phyloP scores from a whole-genome alignment of 2,888 invertebrate species.

The Caenorhabditis sp. region DNA sequence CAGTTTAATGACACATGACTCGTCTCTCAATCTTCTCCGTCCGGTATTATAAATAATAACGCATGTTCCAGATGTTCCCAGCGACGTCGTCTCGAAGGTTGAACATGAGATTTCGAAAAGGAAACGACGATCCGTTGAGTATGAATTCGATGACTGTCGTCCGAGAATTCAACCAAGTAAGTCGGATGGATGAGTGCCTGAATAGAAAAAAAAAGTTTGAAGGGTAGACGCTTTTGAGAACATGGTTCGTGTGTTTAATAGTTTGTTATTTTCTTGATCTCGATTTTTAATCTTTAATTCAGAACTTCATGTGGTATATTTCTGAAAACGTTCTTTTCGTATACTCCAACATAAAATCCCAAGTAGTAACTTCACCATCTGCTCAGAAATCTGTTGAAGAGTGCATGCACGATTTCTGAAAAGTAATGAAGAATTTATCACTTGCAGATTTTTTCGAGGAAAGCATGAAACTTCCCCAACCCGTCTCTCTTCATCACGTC shows the following conservation, averaged over 20 bases:
- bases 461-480: neutral
- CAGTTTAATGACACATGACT: conserved; percentile 51
- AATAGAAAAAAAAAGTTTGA: neutral
- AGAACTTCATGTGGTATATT: no score
- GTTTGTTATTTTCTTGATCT: no score
- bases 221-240: no score
- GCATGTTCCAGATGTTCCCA: conserved; percentile 42
- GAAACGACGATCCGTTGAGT: conserved; percentile 37
- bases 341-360: no score
- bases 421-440: conserved; percentile 29
- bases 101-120: conserved; percentile 9
- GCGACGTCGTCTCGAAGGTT: neutral
- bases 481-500: conserved; percentile 3
- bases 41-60: conserved; percentile 7
- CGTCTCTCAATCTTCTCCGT: conserved; percentile 1
- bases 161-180: conserved; percentile 60
- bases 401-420: conserved; percentile 4
- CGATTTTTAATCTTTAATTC: no score
- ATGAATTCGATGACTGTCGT: conserved; percentile 64
- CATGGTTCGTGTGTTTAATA: no score
- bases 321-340: no score
- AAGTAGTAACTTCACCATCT: no score
- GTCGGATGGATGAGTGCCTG: neutral
- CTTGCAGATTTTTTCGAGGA: conserved; percentile 33
- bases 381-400: conserved; percentile 14